phyloP scores from a whole-genome alignment of 2,113 vertebrate genomes.

The Limanda limanda region DNA sequence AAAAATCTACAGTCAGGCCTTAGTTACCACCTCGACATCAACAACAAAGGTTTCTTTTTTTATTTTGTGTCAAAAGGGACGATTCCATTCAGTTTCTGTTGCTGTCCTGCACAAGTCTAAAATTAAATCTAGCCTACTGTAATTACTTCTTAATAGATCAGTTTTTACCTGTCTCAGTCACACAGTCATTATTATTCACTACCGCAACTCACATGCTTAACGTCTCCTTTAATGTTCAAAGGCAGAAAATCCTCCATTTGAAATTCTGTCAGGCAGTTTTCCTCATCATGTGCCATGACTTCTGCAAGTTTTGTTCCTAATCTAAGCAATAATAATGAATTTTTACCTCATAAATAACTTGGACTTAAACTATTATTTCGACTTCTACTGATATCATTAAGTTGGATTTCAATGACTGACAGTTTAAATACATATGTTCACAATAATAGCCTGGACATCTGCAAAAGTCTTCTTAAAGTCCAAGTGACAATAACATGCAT shows the following conservation, averaged over 20 bases:
- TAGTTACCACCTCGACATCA: constrained; percentile 53
- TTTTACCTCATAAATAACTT: constrained; percentile 28
- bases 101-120: constrained; percentile 27
- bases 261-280: background rate
- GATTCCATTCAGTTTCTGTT: constrained; percentile 41
- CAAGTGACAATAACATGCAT: background rate
- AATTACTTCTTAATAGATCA: background rate
- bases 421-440: background rate
- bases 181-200: constrained; percentile 16
- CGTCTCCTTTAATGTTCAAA: constrained; percentile 12
- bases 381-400: background rate
- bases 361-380: background rate
- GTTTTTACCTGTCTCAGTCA: constrained; percentile 11
- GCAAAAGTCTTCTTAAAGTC: background rate
- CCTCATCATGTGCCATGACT: constrained; percentile 44
- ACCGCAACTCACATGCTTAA: constrained; percentile 14
- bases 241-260: background rate
- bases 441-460: background rate
- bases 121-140: constrained; percentile 31
- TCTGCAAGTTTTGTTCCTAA: constrained; percentile 31
- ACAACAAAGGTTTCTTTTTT: constrained; percentile 48
- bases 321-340: constrained; percentile 56
- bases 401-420: background rate
- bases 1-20: constrained; percentile 60
- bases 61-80: constrained; percentile 39